Evolutionary conservation across 30 jellyfish, hydroid and myxozoan species (phyloP), one percentile per base, ranked within the genome.

Genomic region (Clytia hemisphaerica): DNA sequence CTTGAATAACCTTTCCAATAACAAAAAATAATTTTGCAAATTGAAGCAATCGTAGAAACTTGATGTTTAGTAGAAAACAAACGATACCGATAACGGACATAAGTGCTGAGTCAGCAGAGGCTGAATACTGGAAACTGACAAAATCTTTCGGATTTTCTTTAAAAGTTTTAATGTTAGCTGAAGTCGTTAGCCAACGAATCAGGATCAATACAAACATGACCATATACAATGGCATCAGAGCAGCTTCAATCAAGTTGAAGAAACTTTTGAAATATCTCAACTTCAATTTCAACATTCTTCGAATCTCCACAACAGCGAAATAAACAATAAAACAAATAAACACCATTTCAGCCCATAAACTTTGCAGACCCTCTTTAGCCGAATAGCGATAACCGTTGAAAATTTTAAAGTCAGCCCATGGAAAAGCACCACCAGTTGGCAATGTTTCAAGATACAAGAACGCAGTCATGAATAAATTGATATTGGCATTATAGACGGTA

Each of bases 401-500:
- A 1, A 76, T 83, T 12, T 67, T 26, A 34, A 76, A 53, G 34
- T 48, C 75, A 5, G 78, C 83, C 31, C 48, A 62, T 1, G 95
- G 88, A 49, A 58, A 64, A 21, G 82, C 83, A 15, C 88, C 79
- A 9, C 92, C 92, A 14, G 82, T 63, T 36, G 88, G 91, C 30
- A 74, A 59, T 2, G 76, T 14, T 25, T 84, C 95, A 7, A 77
- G 54, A n/a, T 58, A 44, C 15, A 84, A 61, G 30, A 84, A 69
- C 6, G 85, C 82, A 31, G 89, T 71, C 16, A 80, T 87, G 46
- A 84, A 76, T 55, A 84, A 75, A 44, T 84, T 84, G 60, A 69
- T 33, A 73, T 84, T 76, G 2, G 89, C 93, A 54, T 84, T 84
- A 79, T 84, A 84, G 14, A 84, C 83, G 5, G 95, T 73, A 60